Base-by-base conservation (phyloP, 2,888 invertebrate species). In the Dryococelus australis region DNA sequence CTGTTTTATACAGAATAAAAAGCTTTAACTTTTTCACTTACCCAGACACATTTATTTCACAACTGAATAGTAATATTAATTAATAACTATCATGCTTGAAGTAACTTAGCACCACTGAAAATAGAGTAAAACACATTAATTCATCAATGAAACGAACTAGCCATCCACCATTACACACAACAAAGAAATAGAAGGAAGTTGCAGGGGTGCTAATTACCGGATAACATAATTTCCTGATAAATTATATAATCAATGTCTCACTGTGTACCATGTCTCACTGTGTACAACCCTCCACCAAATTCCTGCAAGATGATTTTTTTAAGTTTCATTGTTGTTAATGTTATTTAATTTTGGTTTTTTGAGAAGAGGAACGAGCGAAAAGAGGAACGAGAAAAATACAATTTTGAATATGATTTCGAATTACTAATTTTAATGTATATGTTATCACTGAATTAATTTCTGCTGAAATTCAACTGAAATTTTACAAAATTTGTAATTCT, bases 31-130 rank as follows among this genome's bases (percentile, higher is more conserved):
- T 12, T 65, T 65, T 65, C 24, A 65, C 65, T 65, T 65, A 65
- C 65, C 65, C 65, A 65, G 65, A 65, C 65, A 65, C 65, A 65
- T 65, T 65, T 65, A 65, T 65, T 65, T 65, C 65, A 65, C 65
- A 16, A 16, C 24, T 65, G 65, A 65, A 65, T 9, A 65, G 65
- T 65, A 65, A 65, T 20, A 20, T 65, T 65, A 65, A 16, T 65
- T 16, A 16, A 5, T 65, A 12, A 65, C 8, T 12, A 65, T 65
- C 65, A 65, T 65, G 16, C 65, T 13, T 65, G 65, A 65, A 65
- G 65, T 65, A 65, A 65, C 65, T 65, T 65, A 65, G 16, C 65
- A 65, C 65, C 65, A 65, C 65, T 65, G 65, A 65, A 65, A 65
- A 65, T 65, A 65, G n/a, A 65, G 65, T 65, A 65, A 65, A 65